phyloP scores from a whole-genome alignment of 2,888 invertebrate genomes.

The Drosophila rubida region DNA sequence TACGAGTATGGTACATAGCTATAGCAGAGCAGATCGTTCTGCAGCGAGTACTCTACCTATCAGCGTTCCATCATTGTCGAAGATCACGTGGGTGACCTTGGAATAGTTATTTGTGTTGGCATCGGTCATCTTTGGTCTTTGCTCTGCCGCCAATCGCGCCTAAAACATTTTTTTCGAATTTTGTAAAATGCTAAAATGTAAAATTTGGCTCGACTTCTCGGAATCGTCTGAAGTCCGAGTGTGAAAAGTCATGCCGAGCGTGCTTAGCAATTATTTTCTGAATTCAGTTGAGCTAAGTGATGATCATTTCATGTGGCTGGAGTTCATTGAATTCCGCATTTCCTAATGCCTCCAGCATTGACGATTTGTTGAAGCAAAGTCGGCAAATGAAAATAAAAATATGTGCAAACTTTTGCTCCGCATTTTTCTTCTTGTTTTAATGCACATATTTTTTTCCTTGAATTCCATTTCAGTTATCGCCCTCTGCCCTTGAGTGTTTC shows the following conservation, averaged over 20 bases:
- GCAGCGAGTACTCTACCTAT: slow-evolving; percentile 52
- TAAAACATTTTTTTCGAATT: slow-evolving; percentile 1
- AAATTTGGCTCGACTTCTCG: background rate
- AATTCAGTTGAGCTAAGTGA: too few relatives aligned
- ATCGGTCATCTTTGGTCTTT: slow-evolving; percentile 18
- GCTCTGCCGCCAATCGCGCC: background rate
- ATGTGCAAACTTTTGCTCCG: slow-evolving; percentile 7
- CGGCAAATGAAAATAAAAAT: slow-evolving; percentile 12
- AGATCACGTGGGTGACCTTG: slow-evolving; percentile 58
- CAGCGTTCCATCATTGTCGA: slow-evolving; percentile 65
- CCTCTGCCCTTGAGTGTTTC: slow-evolving; percentile 71
- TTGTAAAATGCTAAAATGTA: background rate
- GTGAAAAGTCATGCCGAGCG: too few relatives aligned
- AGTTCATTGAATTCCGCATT: background rate
- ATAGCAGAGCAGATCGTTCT: background rate
- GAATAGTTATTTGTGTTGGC: background rate
- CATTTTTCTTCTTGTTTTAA: slow-evolving; percentile 18
- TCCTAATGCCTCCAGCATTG: background rate
- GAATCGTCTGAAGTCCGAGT: background rate
- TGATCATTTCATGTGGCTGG: slow-evolving; percentile 87
- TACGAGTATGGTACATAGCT: background rate
- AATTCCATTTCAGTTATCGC: slow-evolving; percentile 20
- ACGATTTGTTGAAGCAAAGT: slow-evolving; percentile 41
- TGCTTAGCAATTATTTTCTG: too few relatives aligned
- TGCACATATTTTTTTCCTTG: slow-evolving; percentile 9